Base-by-base conservation (phyloP, 2,797 vertebrate genomes). In the Danio tinwini region DNA sequence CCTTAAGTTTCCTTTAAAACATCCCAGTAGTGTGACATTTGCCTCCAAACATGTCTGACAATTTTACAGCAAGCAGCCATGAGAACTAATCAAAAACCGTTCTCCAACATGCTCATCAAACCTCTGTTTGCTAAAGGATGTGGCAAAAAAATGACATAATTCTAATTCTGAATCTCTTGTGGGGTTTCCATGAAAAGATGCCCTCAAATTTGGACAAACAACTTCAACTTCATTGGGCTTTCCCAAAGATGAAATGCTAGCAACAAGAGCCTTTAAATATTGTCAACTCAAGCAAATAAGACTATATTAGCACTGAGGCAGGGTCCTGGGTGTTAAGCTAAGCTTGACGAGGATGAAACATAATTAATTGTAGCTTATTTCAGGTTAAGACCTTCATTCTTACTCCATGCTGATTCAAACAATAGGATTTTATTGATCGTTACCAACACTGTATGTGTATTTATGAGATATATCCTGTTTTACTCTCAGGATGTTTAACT, bases 401-500 rank as follows among this genome's bases (percentile, higher is more conserved):
- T 63, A 37, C 39, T 55, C 11, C n/a, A 39, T 19, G 19, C 55
- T 40, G 6, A 14, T 39, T 70, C 0, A 70, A 42, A 53, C 6
- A 19, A 17, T 53, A 11, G 4, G 2, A 19, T 4, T 13, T 70
- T 53, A 42, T 55, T n/a, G 1, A 58, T 44, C 40, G 58, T 45
- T 21, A 40, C 58, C 62, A 19, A 44, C 42, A 7, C 10, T 40
- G 58, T 40, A 49, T 77, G 56, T 71, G 4, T 49, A n/a, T 84
- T n/a, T 76, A 47, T 81, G 76, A 76, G 44, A 14, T 16, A 44
- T 63, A 11, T 49, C 75, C 42, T 59, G 42, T 73, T 79, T 83
- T 3, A 73, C 62, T 45, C 71, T 74, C 88, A 95, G 94, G 88
- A 95, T 95, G 94, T 94, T 95, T 85, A 94, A 91, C 88, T 95